Percentiles rank a stretch among this genome's conserved stretches.
Conservation (phyloP, 2,888 invertebrate genomes). For the Elegia similella region DNA sequence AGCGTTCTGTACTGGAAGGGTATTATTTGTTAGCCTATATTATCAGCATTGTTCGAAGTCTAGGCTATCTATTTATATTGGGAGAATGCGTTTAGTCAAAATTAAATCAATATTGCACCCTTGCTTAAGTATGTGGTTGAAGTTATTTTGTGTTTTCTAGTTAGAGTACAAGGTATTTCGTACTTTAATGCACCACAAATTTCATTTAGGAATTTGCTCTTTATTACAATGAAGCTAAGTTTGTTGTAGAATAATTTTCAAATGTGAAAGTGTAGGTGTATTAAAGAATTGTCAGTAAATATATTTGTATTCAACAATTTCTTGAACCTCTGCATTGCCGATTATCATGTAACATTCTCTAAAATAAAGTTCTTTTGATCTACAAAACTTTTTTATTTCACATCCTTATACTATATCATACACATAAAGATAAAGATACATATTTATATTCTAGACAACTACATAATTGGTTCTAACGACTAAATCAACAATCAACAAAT, state of each 20-base stretch:
- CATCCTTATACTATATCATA: slow-evolving; percentile 19
- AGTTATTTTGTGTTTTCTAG: slow-evolving; percentile 60
- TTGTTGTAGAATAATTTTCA: slow-evolving; percentile 71
- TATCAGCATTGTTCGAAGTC: slow-evolving; percentile 44
- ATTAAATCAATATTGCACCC: slow-evolving; percentile 57
- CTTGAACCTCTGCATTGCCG: slow-evolving; percentile 80
- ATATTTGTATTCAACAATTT: slow-evolving; percentile 76
- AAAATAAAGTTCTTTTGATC: slow-evolving; percentile 83
- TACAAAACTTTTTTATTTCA: slow-evolving; percentile 40
- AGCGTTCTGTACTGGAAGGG: slow-evolving; percentile 40
- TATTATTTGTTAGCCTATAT: slow-evolving; percentile 45
- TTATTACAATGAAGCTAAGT: slow-evolving; percentile 63
- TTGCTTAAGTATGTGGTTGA: slow-evolving; percentile 52
- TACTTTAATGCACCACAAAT: slow-evolving; percentile 59
- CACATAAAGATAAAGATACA: too few relatives aligned
- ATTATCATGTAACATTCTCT: slow-evolving; percentile 80
- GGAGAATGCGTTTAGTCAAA: slow-evolving; percentile 51
- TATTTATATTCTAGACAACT: slow-evolving; percentile 1
- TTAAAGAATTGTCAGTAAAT: slow-evolving; percentile 66
- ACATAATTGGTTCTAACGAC: neutral
- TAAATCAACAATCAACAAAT: neutral
- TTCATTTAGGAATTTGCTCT: slow-evolving; percentile 61
- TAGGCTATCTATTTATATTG: slow-evolving; percentile 53
- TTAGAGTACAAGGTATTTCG: slow-evolving; percentile 48
- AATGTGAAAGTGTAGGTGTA: slow-evolving; percentile 73